Evolutionary conservation across 2,888 invertebrate species (phyloP), one percentile per base, ranked within the genome.

Genomic region (Mesoligia furuncula): DNA sequence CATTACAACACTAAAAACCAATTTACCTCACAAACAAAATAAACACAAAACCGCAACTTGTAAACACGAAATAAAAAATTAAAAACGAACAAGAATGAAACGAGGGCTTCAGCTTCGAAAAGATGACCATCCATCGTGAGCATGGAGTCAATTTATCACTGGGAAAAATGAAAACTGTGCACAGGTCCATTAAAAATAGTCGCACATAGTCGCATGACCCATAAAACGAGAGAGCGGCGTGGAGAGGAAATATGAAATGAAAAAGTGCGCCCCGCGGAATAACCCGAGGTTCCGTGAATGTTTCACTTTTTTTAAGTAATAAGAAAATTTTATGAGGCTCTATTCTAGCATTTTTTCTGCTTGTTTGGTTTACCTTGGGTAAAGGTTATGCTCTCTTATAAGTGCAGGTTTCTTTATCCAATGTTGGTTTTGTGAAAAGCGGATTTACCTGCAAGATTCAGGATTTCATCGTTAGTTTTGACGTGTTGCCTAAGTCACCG

Each of bases 191-290:
- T 96, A 96, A 96, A 96, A 96, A 96, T 96, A 96, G 96, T 96
- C 94, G 94, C 95, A 93, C 95, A 95, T 95, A 96, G 95, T 95
- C 95, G 93, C 93, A 95, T 96, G 96, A 96, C 96, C 96, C 96
- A 96, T 96, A 96, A 96, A 96, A 96, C 95, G 95, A 92, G 95
- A 92, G 94, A 93, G 94, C 94, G 92, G 93, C 92, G 94, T 94
- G 93, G 93, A 96, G 95, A 95, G 95, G 94, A 93, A 96, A 96
- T 93, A 95, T 93, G 94, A 94, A 93, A 91, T 93, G 93, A 92
- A 93, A 95, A 95, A 94, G 94, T 92, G 88, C 82, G 91, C 78
- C 80, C 88, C 87, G 89, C 77, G 61, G 72, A 80, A 61, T 75
- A 65, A 36, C 17, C 8, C 15, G 27, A 71, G 90, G 92, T 92